phyloP scores from a whole-genome alignment of 2,888 invertebrate genomes.

The Drepanosiphum platanoidis region DNA sequence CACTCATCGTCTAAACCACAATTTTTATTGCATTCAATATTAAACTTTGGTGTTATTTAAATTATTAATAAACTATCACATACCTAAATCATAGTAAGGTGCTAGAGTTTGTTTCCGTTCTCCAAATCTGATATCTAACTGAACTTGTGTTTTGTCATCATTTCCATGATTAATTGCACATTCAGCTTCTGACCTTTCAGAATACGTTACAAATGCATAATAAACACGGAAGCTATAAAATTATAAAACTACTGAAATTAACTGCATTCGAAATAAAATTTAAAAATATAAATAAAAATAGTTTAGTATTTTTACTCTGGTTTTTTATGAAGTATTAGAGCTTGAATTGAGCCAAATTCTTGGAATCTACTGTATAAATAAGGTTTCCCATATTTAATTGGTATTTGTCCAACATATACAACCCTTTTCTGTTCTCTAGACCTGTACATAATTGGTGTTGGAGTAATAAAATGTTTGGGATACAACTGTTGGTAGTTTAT shows the following conservation, averaged over 20 bases:
- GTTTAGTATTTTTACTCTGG: constrained; percentile 9
- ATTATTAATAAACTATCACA: neutral
- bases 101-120: constrained; percentile 53
- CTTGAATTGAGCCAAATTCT: constrained; percentile 35
- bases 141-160: constrained; percentile 35
- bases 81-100: constrained; percentile 58
- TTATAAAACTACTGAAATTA: neutral
- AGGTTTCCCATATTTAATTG: constrained; percentile 49
- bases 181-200: constrained; percentile 37
- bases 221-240: constrained; percentile 55
- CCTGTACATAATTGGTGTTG: constrained; percentile 30
- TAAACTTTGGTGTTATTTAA: neutral
- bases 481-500: neutral
- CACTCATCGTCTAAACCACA: constrained; percentile 52
- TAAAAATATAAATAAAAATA: neutral
- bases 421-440: constrained; percentile 43
- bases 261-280: neutral
- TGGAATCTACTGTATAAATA: constrained; percentile 46
- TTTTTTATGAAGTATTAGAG: constrained; percentile 52
- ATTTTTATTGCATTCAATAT: neutral
- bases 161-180: constrained; percentile 57
- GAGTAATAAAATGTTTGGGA: constrained; percentile 3
- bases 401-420: constrained; percentile 59
- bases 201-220: constrained; percentile 58
- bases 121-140: constrained; percentile 53